Evolutionary conservation across 1,140 invertebrate species (phyloP), one percentile per base, ranked within the genome.

Genomic region (Caenorhabditis brenneri): DNA sequence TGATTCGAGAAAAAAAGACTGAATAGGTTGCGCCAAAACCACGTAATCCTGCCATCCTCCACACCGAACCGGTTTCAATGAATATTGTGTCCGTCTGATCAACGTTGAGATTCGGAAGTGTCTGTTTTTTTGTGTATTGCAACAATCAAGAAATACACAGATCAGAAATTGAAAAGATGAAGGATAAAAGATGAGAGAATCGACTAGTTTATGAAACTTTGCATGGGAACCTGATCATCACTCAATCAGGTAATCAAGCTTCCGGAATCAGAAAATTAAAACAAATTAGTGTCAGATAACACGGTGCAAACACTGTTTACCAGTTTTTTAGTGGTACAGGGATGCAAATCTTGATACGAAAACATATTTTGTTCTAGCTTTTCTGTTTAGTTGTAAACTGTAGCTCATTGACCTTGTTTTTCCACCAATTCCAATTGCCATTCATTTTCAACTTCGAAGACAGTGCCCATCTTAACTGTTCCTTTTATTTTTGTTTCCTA

Each of bases 1-100:
- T 42, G 36, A 42, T 24, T 42, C 65, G 65, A 74, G 65, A 74
- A 65, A 74, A 74, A 74, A 74, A 19, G 33, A 74, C 65, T 74
- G 65, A 74, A 74, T 74, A 46, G 65, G 19, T 74, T 74, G 65
- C 36, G 65, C 7, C 65, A 42, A 74, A 74, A 74, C 36, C 36
- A 74, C 65, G 65, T 42, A 74, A 74, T 74, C 36, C 36, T 74
- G 65, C 36, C 19, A 3, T 74, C 24, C 65, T 74, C 22, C 42
- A 24, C 10, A 42, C n/a, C 0, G 22, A 42, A 74, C 65, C 65
- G 65, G 65, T 74, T 74, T 74, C 36, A 39, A 33, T 42, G 33
- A 74, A 42, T 42, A 42, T 46, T 22, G 4, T 42, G 33, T 42
- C 36, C 65, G n/a, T 42, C 36, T 74, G 33, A 74, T 74, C 65